Percentiles rank a stretch among this genome's conserved stretches.
phyloP scores from a whole-genome alignment of 1,140 invertebrate species.

The Lasioglossum baleicum region DNA sequence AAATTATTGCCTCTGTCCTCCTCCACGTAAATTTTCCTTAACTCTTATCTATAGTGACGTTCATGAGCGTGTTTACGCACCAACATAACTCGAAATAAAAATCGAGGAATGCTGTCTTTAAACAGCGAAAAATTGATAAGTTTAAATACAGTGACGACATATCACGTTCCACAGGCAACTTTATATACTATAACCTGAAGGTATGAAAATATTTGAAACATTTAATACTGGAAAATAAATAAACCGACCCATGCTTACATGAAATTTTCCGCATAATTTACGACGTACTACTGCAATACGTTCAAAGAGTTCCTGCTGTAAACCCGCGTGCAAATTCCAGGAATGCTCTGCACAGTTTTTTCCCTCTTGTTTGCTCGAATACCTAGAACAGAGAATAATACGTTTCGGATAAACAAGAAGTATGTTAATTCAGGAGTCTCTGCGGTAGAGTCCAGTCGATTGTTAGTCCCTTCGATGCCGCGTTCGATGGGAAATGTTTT shows the following conservation, averaged over 20 bases:
- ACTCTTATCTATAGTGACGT: no score
- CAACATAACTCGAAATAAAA: no score
- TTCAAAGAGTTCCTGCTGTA: background rate
- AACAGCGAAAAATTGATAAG: no score
- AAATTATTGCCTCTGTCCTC: no score
- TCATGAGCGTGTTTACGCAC: no score
- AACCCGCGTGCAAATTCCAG: background rate
- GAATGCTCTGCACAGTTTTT: no score
- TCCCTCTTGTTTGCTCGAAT: background rate
- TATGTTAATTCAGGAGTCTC: slow-evolving; percentile 10
- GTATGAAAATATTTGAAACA: background rate
- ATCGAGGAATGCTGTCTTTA: no score
- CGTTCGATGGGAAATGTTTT: slow-evolving; percentile 19
- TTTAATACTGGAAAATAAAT: background rate
- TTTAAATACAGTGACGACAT: no score
- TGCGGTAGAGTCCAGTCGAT: background rate
- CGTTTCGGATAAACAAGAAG: background rate
- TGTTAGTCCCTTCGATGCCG: background rate
- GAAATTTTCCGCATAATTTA: background rate
- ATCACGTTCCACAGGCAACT: no score
- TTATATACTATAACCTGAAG: background rate
- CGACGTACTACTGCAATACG: background rate
- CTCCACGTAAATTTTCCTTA: no score
- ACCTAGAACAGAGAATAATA: background rate
- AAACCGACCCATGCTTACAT: no score